Evolutionary conservation across 2,888 invertebrate species (phyloP).

Genomic region (Hypselothyrea guttata): DNA sequence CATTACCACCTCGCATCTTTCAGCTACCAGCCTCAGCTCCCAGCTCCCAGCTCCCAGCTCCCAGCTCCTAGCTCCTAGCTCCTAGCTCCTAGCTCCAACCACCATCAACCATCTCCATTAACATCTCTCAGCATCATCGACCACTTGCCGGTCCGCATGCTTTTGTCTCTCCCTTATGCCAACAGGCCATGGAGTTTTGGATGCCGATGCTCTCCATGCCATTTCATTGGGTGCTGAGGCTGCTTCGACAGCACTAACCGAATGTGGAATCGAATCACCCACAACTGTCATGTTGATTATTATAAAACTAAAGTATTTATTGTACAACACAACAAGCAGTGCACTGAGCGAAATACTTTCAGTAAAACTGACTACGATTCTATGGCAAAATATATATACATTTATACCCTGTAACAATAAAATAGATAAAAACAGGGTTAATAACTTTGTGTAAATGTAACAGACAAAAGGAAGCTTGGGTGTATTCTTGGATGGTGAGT

Average conservation of each 20-base stretch:
- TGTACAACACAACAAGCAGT: slow-evolving; percentile 47
- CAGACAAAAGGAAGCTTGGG: too few species aligned
- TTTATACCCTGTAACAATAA: too few species aligned
- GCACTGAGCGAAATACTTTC: slow-evolving; percentile 5
- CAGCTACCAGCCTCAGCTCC: neutral
- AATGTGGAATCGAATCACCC: slow-evolving; percentile 32
- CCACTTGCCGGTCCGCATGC: neutral
- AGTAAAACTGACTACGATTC: too few species aligned
- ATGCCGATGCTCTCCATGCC: slow-evolving; percentile 34
- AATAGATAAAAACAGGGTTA: too few species aligned
- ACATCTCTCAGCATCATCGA: slow-evolving; percentile 20
- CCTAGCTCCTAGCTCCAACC: neutral
- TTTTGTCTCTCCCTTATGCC: slow-evolving; percentile 16
- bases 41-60: neutral
- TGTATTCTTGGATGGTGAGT: too few species aligned
- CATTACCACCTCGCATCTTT: slow-evolving; percentile 1
- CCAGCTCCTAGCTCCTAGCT: neutral
- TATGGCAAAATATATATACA: too few species aligned
- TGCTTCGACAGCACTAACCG: slow-evolving; percentile 9
- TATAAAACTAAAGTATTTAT: slow-evolving; percentile 79
- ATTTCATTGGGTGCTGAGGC: slow-evolving; percentile 40
- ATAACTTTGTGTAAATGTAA: too few species aligned
- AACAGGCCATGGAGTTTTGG: neutral
- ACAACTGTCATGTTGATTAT: slow-evolving; percentile 75
- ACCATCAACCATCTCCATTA: slow-evolving; percentile 6